Base-by-base conservation (phyloP, 2,113 vertebrate species). In the Setophaga coronata region DNA sequence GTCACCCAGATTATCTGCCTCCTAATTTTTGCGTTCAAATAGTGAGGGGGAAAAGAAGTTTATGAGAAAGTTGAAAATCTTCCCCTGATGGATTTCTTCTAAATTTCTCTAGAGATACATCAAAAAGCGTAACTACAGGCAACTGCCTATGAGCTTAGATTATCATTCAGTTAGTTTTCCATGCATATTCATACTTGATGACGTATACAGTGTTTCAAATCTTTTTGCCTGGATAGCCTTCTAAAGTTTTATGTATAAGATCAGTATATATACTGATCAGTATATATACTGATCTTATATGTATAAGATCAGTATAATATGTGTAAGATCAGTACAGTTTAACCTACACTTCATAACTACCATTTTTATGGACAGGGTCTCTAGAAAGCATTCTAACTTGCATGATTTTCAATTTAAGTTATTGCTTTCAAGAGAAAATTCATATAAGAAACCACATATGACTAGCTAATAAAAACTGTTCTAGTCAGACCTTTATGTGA, bases 11-110 rank as follows among this genome's bases (percentile, higher is more conserved):
- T 79, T 79, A 90, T 18, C 53, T 79, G 42, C 26, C 26, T 78
- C 36, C 34, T 29, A 21, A 76, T 29, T 88, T 91, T 33, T 51
- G 8, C 5, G 0, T 78, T 90, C 83, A 81, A 95, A 77, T 19
- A 25, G 9, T 7, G 14, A 7, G 26, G 31, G 9, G 4, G 0
- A 1, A 18, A 9, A 51, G 10, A 25, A 21, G 10, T 72, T 66
- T 40, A 51, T 26, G 4, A 77, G 9, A 83, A 87, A n/a, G 20
- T 24, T 91, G 57, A 82, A 91, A 82, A 65, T 69, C 48, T 48
- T 91, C 25, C 47, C 28, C 42, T 79, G 5, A 74, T 28, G 18
- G 23, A 90, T 92, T 92, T 80, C 15, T 77, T 92, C 28, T 34
- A 7, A 67, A 58, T 70, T 89, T 90, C 62, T 69, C 66, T 24